phyloP scores from a whole-genome alignment of 1,140 invertebrate species.

The Ganaspis sp. region DNA sequence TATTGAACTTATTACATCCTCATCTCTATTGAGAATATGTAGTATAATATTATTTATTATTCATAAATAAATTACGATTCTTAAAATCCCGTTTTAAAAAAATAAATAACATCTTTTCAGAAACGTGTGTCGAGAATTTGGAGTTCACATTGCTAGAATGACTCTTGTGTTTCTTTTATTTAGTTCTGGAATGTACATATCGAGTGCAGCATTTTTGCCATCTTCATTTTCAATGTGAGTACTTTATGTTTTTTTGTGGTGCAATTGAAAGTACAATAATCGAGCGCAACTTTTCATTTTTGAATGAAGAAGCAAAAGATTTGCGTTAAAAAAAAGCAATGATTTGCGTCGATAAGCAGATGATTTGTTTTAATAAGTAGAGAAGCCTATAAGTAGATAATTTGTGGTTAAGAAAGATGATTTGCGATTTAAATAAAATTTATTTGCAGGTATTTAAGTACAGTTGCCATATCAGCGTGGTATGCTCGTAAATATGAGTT shows the following conservation, averaged over 20 bases:
- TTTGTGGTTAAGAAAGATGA: neutral
- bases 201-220: conserved; percentile 92
- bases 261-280: neutral
- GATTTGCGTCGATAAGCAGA: no score
- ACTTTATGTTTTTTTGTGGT: neutral
- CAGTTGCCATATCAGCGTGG: conserved; percentile 91
- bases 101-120: conserved; percentile 77
- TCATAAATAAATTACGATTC: neutral
- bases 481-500: conserved; percentile 86
- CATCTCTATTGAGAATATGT: no score
- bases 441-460: conserved; percentile 81
- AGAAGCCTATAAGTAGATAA: no score
- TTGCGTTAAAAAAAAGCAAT: neutral
- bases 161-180: conserved; percentile 90
- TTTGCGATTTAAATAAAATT: neutral
- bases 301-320: no score
- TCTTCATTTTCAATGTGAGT: conserved; percentile 93
- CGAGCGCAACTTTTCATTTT: neutral
- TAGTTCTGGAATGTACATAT: conserved; percentile 94
- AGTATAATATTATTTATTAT: conserved; percentile 36
- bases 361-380: no score
- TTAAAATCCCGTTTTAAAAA: conserved; percentile 10
- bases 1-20: conserved; percentile 23
- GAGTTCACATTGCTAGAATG: conserved; percentile 90
- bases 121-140: conserved; percentile 92